Evolutionary conservation across 2,113 vertebrate genomes (phyloP), one percentile per base, ranked within the genome.

Genomic region (Gasterosteus aculeatus): DNA sequence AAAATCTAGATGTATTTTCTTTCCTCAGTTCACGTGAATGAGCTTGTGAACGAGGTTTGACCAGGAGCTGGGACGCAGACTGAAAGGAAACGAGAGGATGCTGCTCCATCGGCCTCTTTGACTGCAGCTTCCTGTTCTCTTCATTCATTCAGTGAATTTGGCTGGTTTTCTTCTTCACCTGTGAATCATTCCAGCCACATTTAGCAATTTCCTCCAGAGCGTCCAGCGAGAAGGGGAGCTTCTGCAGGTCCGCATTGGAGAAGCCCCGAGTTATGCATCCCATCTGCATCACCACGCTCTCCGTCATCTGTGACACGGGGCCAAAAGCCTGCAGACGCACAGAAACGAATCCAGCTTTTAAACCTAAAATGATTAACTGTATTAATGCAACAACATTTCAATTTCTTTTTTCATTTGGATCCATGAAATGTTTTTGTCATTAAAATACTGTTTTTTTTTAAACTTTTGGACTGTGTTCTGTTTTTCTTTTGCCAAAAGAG

Each of bases 251-350:
- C 15, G 76, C 4, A 14, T 59, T 7, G 4, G 82, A 57, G 86
- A 95, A 91, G 29, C 88, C 78, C 74, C 70, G 91, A 70, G 31
- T 69, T 14, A 95, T 71, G 54, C 94, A 95, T 18, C 89, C 88
- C 80, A 94, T 39, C 71, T 88, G 73, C 16, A 68, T 6, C 15
- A 93, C 62, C 4, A 22, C 62, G 1, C 54, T 64, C 39, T 93
- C 91, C 12, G 51, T 84, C 75, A 94, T 80, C 33, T 61, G 15
- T 1, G 71, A 22, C 47, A 86, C 69, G 4, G 79, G 56, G 16
- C 88, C 91, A 49, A 81, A 93, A 3, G 9, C 75, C 93, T 94
- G 77, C 56, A 83, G 5, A 74, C 57, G 33, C 33, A 59, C 33
- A 66, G 8, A 46, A 18, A 54, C 19, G 0, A 51, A 59, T 38